Base-by-base conservation (phyloP, 2,113 vertebrate genomes). In the Brevimyrus niger region DNA sequence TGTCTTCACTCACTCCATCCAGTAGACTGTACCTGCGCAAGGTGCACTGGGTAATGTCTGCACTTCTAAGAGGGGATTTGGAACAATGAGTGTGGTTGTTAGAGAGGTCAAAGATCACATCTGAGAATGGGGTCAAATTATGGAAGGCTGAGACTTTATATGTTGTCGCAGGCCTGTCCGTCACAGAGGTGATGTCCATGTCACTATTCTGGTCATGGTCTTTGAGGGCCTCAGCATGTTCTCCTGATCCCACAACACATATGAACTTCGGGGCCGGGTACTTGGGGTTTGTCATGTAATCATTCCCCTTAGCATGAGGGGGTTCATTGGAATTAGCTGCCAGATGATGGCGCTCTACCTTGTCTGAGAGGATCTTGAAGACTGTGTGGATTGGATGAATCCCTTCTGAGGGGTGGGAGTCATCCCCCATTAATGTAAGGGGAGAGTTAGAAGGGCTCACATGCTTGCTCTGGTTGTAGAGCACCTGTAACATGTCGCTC, bases 401-500 rank as follows among this genome's bases (percentile, higher is more conserved):
- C 48, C 21, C 10, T 88, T 44, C 61, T 83, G 88, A 90, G 55
- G 31, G 69, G 80, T 87, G 61, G n/a, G 21, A 84, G 48, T 27
- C 51, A 27, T 23, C 50, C 73, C 13, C 31, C 23, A 23, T 13
- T 15, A 46, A 47, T 87, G 76, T 87, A 3, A 84, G 35, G 87
- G 50, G 65, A 35, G 47, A 89, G 51, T 23, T 9, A 58, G 82
- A 53, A 27, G 55, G 58, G 47, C 69, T 91, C 92, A 89, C 80
- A 93, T 90, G 90, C 42, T 80, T 91, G 58, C 47, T 21, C 51
- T 90, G 27, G 11, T 53, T 90, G 47, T 0, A 38, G 11, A 9
- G 58, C 27, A 1, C 88, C 88, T 90, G 80, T 48, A 80, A 73
- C 15, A 87, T n/a, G 69, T 19, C 89, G 89, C 13, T 23, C 88